Base-by-base conservation (phyloP, 2,888 invertebrate species). In the Hydraecia micacea region DNA sequence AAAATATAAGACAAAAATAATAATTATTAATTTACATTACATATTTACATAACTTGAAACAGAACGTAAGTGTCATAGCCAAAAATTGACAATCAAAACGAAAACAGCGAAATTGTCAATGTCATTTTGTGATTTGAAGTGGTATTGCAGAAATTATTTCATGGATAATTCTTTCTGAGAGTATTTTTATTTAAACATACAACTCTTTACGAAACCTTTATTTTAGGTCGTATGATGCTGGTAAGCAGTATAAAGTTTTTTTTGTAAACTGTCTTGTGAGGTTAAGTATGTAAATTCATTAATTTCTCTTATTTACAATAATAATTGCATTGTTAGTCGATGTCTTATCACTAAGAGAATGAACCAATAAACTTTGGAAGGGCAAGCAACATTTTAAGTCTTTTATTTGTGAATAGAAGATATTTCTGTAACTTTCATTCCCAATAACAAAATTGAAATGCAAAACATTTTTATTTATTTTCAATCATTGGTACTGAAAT, bases 141-240 rank as follows among this genome's bases (percentile, higher is more conserved):
- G n/a, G 0, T 72, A n/a, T 2, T 42, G 36, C 11, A 32, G 8
- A 62, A 60, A 66, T 18, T 52, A 13, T 58, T 76, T 1, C 39
- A 76, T 72, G 63, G 39, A 18, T 42, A 28, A 32, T 25, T 60
- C 65, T 28, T 58, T 69, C n/a, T 25, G n/a, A 55, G 13, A 69
- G 21, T 21, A 55, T 55, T 36, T 52, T 28, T 32, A 60, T 60
- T 15, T n/a, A 21, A 28, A 11, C 28, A 1, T 15, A 65, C n/a
- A 49, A 75, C 63, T 75, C 28, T 67, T 1, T 70, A 58, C 3
- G 21, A 18, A 58, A 63, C 18, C n/a, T 72, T 68, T 69, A 58
- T 62, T 71, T 62, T 62, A 75, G 68, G 67, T 77, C 76, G 73
- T 85, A 91, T 87, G 58, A 92, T 92, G 91, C 86, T 88, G 90